phyloP scores from a whole-genome alignment of 1,140 invertebrate genomes.

The Akabosia matsudoensis region DNA sequence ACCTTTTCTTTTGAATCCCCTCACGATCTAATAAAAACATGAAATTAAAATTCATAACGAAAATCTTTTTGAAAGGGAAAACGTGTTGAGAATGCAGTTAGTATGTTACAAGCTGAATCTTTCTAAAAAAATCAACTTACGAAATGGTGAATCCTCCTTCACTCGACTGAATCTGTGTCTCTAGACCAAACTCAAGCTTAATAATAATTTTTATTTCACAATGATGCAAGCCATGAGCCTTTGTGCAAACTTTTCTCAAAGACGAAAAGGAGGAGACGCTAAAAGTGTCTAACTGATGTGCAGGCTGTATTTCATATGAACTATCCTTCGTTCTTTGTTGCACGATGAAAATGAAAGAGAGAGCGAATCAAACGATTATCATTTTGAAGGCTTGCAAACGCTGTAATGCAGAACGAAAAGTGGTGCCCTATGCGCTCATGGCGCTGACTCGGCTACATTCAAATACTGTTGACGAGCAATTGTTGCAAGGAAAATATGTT shows the following conservation, averaged over 20 bases:
- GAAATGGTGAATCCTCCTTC: too few relatives aligned
- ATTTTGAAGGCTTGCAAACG: not conserved
- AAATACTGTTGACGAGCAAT: not conserved
- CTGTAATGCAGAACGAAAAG: not conserved
- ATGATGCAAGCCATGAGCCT: too few relatives aligned
- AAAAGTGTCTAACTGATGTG: not conserved
- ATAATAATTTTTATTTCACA: too few relatives aligned
- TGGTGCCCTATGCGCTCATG: not conserved
- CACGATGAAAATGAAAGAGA: conserved; percentile 19
- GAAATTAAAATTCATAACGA: too few relatives aligned
- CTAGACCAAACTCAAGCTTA: too few relatives aligned
- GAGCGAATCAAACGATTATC: conserved; percentile 14
- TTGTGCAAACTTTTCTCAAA: not conserved
- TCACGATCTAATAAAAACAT: too few relatives aligned
- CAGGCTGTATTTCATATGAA: not conserved
- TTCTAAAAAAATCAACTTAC: too few relatives aligned
- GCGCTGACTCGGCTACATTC: not conserved
- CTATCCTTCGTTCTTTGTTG: not conserved
- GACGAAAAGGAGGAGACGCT: not conserved
- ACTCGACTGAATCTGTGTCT: too few relatives aligned
- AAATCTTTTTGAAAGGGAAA: too few relatives aligned
- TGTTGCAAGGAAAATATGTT: not conserved
- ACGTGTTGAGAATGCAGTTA: too few relatives aligned
- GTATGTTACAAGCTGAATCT: not conserved
- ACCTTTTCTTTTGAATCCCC: too few relatives aligned